phyloP scores from a whole-genome alignment of 2,797 vertebrate species.

The Tokudaia muenninki region DNA sequence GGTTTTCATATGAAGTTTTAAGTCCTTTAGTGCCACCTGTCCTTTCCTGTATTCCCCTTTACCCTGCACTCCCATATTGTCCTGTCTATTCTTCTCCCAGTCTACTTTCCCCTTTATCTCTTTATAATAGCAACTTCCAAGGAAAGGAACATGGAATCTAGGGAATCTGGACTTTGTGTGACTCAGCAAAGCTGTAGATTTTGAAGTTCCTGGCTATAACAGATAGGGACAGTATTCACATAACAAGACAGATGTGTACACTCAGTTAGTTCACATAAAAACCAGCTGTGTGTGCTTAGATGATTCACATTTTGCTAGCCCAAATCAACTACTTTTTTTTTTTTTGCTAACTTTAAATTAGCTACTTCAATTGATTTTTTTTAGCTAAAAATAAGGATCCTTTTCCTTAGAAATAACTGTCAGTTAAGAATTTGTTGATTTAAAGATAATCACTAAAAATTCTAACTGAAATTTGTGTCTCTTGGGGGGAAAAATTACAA shows the following conservation, averaged over 20 bases:
- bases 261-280: neutral
- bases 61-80: neutral
- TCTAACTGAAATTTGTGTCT: conserved; percentile 36
- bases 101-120: neutral
- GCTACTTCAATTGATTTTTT: neutral
- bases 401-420: conserved; percentile 40
- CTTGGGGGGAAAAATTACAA: neutral
- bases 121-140: neutral
- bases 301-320: neutral
- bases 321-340: neutral
- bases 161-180: neutral
- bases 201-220: neutral
- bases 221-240: neutral
- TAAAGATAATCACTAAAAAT: neutral
- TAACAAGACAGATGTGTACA: neutral
- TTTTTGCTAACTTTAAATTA: neutral
- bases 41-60: no score
- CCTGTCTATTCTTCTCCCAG: no score
- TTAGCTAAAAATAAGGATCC: neutral
- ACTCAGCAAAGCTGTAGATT: neutral
- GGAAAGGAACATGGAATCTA: neutral
- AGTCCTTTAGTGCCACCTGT: neutral
- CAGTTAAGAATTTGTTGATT: conserved; percentile 21
- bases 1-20: neutral
- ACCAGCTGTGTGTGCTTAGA: neutral